A percentile compares a stretch with the other conserved stretches of the same genome.
Conservation (phyloP, 1,140 invertebrate genomes). For the Ridgeia piscesae region DNA sequence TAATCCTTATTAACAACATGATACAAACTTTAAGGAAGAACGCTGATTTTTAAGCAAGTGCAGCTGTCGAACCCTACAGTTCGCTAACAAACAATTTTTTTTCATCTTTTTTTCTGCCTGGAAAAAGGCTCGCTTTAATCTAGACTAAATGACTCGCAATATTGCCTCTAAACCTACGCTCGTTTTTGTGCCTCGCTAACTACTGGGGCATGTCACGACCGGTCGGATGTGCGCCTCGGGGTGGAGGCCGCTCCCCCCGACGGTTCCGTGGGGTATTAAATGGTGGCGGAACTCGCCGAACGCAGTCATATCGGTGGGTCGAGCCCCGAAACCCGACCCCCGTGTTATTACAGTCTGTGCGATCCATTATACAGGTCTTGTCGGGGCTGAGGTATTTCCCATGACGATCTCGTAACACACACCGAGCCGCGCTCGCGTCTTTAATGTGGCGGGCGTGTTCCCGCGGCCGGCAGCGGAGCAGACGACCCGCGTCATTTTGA, state of each 20-base stretch:
- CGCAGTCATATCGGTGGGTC: background rate
- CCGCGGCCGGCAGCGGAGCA: background rate
- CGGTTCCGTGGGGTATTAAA: background rate
- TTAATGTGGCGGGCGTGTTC: background rate
- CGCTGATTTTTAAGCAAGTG: background rate
- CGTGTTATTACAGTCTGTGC: background rate
- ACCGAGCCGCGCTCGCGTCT: background rate
- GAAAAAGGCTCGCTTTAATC: background rate
- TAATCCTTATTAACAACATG: background rate
- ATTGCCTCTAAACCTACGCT: conserved; percentile 4
- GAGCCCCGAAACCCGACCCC: background rate
- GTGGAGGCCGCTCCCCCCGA: background rate
- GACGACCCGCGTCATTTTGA: conserved; percentile 3
- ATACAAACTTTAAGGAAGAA: background rate
- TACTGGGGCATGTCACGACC: background rate
- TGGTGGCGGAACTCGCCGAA: background rate
- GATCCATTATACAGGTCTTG: background rate
- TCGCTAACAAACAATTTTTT: background rate
- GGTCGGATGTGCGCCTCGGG: background rate
- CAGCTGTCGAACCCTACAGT: background rate
- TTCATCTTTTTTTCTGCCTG: background rate
- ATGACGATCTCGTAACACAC: background rate
- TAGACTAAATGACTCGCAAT: background rate
- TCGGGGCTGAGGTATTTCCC: background rate
- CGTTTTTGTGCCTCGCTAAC: background rate